These are phyloP conservation scores for Liparis tanakae DNA, from an alignment of 2,797 vertebrate genomes.

Conservation along the genomic window DNA sequence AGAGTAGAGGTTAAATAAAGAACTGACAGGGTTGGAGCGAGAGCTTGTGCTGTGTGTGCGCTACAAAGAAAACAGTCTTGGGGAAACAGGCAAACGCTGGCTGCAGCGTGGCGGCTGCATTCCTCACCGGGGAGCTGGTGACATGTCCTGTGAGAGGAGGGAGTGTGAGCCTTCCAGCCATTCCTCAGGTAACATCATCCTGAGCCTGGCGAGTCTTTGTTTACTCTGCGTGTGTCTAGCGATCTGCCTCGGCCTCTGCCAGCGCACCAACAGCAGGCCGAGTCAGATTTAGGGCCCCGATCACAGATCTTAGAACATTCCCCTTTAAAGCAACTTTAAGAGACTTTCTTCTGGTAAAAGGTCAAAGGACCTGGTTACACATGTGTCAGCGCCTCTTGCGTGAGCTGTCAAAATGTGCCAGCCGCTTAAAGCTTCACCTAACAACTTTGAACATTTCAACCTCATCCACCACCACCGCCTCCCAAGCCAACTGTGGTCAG, in stretches of 20 bases:
- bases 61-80: slow-evolving; percentile 51
- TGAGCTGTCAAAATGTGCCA: slow-evolving; percentile 60
- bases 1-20: slow-evolving; percentile 48
- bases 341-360: slow-evolving; percentile 51
- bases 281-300: slow-evolving; percentile 43
- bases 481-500: slow-evolving; percentile 68
- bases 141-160: slow-evolving; percentile 60
- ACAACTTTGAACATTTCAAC: slow-evolving; percentile 51
- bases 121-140: slow-evolving; percentile 52
- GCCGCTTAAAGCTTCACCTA: slow-evolving; percentile 49
- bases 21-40: slow-evolving; percentile 33
- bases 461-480: slow-evolving; percentile 24
- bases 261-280: slow-evolving; percentile 41
- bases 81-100: slow-evolving; percentile 44
- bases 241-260: slow-evolving; percentile 53
- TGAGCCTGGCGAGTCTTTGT: slow-evolving; percentile 54
- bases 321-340: slow-evolving; percentile 2
- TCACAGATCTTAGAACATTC: slow-evolving; percentile 37
- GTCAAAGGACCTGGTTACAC: slow-evolving; percentile 50
- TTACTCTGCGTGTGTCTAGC: slow-evolving; percentile 57
- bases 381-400: slow-evolving; percentile 43
- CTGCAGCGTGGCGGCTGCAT: slow-evolving; percentile 44
- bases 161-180: slow-evolving; percentile 60
- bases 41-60: slow-evolving; percentile 18
- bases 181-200: slow-evolving; percentile 74